A percentile compares a stretch with the other conserved stretches of the same genome.
Evolutionary conservation across 2,113 vertebrate species (phyloP).

Genomic region (Elephantulus edwardii): DNA sequence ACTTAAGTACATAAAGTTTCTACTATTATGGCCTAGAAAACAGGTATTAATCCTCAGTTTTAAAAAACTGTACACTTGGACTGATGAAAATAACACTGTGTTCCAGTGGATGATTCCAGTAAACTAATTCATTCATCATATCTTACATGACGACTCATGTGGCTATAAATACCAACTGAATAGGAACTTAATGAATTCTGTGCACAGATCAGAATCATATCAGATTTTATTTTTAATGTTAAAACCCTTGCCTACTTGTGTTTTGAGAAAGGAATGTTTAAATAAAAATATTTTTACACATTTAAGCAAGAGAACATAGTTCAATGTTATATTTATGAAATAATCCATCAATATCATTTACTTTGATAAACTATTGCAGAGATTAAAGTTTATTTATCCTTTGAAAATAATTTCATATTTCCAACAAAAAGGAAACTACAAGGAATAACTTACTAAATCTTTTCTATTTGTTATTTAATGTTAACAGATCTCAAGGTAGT

Average conservation of each 20-base stretch:
- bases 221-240: constrained; percentile 48
- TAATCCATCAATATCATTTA: not conserved
- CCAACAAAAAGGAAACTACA: constrained; percentile 16
- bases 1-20: not conserved
- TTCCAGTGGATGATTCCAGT: not conserved
- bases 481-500: not conserved
- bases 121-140: not conserved
- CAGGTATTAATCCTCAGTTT: not conserved
- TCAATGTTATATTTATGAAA: constrained; percentile 5
- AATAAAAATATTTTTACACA: not conserved
- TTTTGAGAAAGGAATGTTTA: not conserved
- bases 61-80: not conserved
- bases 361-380: not conserved
- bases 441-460: not conserved
- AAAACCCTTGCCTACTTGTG: not conserved
- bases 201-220: not conserved
- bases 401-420: constrained; percentile 20
- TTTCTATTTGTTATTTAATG: not conserved
- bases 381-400: not conserved
- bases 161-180: constrained; percentile 32
- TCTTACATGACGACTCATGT: not conserved
- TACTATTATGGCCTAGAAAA: not conserved
- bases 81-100: not conserved
- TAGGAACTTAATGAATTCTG: constrained; percentile 5
- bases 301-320: not conserved